Evolutionary conservation across 2,888 invertebrate genomes (phyloP).

Genomic region (Cephalotes varians): DNA sequence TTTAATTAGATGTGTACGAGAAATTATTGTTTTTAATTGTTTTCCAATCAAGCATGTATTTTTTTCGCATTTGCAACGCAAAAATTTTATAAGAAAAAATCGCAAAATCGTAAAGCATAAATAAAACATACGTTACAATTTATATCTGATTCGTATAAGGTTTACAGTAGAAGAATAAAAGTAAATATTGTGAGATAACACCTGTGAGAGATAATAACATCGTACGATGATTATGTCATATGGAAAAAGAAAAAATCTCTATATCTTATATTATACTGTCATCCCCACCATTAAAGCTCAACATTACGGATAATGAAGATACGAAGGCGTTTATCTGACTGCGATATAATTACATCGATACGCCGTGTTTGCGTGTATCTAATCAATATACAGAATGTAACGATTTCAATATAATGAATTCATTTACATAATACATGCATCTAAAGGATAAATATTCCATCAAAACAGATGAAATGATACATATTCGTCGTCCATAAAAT

Average conservation of each 20-base stretch:
- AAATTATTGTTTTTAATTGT: not conserved
- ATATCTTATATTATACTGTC: not conserved
- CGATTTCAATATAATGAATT: too few species aligned
- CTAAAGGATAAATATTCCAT: too few species aligned
- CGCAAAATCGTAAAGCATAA: not conserved
- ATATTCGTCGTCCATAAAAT: too few species aligned
- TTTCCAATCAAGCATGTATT: not conserved
- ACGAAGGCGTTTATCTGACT: slow-evolving; percentile 11
- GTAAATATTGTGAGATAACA: not conserved
- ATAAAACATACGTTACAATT: not conserved
- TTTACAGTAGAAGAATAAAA: not conserved
- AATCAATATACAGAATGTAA: slow-evolving; percentile 9
- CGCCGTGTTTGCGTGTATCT: not conserved
- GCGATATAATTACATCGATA: not conserved
- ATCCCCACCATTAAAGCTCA: not conserved
- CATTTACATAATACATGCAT: too few species aligned
- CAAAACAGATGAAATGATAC: too few species aligned
- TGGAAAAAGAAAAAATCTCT: not conserved
- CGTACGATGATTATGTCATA: not conserved
- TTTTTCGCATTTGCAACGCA: not conserved
- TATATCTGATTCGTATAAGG: not conserved
- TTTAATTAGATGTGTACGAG: not conserved
- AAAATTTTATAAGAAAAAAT: not conserved
- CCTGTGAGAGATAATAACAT: not conserved
- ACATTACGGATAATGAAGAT: slow-evolving; percentile 34